Conservation (phyloP, 1,140 invertebrate genomes). For the Plutomurus gul region DNA sequence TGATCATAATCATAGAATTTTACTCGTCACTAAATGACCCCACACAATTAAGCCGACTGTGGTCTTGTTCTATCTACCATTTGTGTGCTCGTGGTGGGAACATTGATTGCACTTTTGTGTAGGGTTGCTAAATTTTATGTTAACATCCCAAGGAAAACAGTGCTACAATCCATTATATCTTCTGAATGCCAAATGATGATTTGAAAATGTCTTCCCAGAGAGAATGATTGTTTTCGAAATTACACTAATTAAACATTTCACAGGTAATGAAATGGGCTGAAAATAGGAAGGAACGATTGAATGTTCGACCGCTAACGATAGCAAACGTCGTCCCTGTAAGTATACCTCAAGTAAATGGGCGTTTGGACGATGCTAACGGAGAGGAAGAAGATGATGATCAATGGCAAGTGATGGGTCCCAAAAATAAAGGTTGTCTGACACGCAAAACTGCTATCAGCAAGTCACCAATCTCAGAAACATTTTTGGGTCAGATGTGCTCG, state of each 20-base stretch:
- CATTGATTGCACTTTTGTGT: conserved; percentile 34
- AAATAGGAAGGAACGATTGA: conserved; percentile 49
- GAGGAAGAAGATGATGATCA: conserved; percentile 57
- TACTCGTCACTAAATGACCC: not conserved
- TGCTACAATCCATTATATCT: too few relatives aligned
- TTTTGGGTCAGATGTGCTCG: conserved; percentile 85
- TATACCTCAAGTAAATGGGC: conserved; percentile 52
- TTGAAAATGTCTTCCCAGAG: too few relatives aligned
- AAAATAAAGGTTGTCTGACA: conserved; percentile 84
- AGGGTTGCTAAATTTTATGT: conserved; percentile 15
- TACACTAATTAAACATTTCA: too few relatives aligned
- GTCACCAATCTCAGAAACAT: conserved; percentile 90
- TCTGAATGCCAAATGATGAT: too few relatives aligned
- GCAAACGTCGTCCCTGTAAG: not conserved
- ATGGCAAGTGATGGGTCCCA: conserved; percentile 78
- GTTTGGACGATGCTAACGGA: conserved; percentile 63
- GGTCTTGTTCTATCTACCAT: conserved; percentile 32
- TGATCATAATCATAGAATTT: not conserved
- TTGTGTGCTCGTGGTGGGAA: conserved; percentile 43
- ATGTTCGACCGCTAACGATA: not conserved
- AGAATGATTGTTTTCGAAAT: too few relatives aligned
- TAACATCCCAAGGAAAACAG: conserved; percentile 15
- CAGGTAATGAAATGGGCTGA: conserved; percentile 72
- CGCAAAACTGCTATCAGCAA: conserved; percentile 76
- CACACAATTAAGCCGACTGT: conserved; percentile 28